These are phyloP conservation scores for Arvicanthis niloticus DNA, from an alignment of 2,113 vertebrate species.

Conservation along the genomic window DNA sequence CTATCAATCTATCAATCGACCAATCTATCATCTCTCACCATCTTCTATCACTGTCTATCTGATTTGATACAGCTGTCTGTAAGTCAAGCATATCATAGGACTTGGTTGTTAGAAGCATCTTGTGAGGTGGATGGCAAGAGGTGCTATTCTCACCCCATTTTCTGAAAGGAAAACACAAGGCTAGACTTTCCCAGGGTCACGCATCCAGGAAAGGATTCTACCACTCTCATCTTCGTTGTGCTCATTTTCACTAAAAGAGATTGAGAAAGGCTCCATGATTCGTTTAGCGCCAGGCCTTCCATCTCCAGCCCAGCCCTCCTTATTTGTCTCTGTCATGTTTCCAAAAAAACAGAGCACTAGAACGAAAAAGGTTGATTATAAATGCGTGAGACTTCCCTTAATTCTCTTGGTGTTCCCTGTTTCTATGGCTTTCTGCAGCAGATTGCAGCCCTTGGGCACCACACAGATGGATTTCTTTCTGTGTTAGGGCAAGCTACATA, in stretches of 20 bases:
- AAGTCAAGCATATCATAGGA: not conserved
- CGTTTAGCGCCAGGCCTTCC: not conserved
- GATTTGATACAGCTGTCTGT: not conserved
- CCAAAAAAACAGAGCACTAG: not conserved
- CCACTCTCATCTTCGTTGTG: not conserved
- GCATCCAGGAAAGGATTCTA: not conserved
- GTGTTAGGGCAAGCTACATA: rapidly evolving
- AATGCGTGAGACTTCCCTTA: not conserved
- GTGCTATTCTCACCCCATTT: not conserved
- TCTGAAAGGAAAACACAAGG: not conserved
- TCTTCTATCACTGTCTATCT: not conserved
- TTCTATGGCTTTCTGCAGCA: not conserved
- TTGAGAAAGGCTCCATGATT: not conserved
- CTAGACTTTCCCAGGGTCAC: not conserved
- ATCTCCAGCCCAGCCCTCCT: not conserved
- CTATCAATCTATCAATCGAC: not conserved
- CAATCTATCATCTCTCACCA: not conserved
- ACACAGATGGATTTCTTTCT: not conserved
- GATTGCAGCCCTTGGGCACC: not conserved
- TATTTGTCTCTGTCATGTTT: not conserved
- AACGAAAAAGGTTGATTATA: conserved; percentile 13
- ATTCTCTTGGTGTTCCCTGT: not conserved
- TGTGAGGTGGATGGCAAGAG: not conserved
- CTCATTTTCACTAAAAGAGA: not conserved
- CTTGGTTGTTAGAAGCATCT: not conserved